Conservation (phyloP, 2,113 vertebrate species). For the Catharus bicknelli region DNA sequence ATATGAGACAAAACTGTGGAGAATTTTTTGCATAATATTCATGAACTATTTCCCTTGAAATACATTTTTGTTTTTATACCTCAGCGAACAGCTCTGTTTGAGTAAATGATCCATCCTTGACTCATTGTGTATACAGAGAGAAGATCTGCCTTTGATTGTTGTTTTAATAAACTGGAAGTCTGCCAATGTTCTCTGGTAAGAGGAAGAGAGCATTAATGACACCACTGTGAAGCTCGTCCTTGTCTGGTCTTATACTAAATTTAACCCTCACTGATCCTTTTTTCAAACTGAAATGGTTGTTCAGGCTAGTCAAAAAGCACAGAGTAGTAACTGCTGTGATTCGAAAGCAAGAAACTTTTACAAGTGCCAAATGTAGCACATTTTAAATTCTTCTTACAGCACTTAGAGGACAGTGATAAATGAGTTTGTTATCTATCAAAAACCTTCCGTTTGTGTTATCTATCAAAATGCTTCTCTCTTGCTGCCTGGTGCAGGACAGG, state of each 20-base stretch:
- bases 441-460: slow-evolving; percentile 60
- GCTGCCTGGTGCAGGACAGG: slow-evolving; percentile 4
- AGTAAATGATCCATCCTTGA: slow-evolving; percentile 73
- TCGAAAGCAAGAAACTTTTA: slow-evolving; percentile 37
- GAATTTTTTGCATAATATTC: slow-evolving; percentile 30
- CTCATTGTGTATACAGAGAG: slow-evolving; percentile 61
- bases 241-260: slow-evolving; percentile 66
- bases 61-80: slow-evolving; percentile 68
- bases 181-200: slow-evolving; percentile 68
- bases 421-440: slow-evolving; percentile 59
- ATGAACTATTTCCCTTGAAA: slow-evolving; percentile 59
- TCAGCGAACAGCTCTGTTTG: slow-evolving; percentile 64
- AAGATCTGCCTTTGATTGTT: slow-evolving; percentile 69
- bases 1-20: neutral
- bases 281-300: slow-evolving; percentile 22
- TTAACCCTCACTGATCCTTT: slow-evolving; percentile 62
- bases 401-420: slow-evolving; percentile 65
- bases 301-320: slow-evolving; percentile 34
- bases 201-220: slow-evolving; percentile 62
- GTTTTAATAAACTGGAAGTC: slow-evolving; percentile 78
- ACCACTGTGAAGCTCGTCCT: slow-evolving; percentile 49
- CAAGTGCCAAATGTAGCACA: neutral
- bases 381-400: slow-evolving; percentile 63
- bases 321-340: slow-evolving; percentile 38
- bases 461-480: slow-evolving; percentile 67